Evolutionary conservation across 1,140 invertebrate species (phyloP).

Genomic region (Prorops nasuta): DNA sequence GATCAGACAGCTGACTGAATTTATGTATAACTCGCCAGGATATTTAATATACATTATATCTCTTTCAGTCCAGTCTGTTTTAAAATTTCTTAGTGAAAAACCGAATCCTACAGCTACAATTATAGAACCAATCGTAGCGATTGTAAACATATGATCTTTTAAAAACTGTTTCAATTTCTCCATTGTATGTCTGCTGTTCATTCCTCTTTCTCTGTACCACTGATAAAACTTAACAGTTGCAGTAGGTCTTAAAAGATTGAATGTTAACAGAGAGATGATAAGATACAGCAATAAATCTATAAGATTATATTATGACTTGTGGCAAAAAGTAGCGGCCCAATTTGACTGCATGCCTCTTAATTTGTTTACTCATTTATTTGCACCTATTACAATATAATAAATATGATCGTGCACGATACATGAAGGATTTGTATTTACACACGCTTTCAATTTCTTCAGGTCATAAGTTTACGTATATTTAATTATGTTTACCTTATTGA

Average conservation of each 20-base stretch:
- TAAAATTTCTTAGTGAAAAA: conserved; percentile 25
- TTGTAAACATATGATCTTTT: conserved; percentile 23
- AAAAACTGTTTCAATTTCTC: neutral
- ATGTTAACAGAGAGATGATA: no score
- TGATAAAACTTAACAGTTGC: no score
- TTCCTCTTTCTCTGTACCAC: no score
- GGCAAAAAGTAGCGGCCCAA: no score
- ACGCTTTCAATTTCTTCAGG: conserved; percentile 42
- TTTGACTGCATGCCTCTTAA: no score
- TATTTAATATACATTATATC: conserved; percentile 63
- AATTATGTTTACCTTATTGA: conserved; percentile 11
- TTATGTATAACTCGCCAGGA: conserved; percentile 64
- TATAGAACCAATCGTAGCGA: conserved; percentile 23
- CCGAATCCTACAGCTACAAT: conserved; percentile 25
- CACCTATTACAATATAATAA: conserved; percentile 49
- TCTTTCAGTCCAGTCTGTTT: conserved; percentile 40
- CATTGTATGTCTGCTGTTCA: no score
- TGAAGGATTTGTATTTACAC: conserved; percentile 45
- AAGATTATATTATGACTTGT: no score
- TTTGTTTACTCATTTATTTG: conserved; percentile 47
- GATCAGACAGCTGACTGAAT: conserved; percentile 65
- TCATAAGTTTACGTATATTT: conserved; percentile 45
- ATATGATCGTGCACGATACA: conserved; percentile 46
- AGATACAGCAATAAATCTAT: no score
- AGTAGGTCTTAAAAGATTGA: no score